Base-by-base conservation (phyloP, 2,797 vertebrate genomes). In the Pangasius krempfi region DNA sequence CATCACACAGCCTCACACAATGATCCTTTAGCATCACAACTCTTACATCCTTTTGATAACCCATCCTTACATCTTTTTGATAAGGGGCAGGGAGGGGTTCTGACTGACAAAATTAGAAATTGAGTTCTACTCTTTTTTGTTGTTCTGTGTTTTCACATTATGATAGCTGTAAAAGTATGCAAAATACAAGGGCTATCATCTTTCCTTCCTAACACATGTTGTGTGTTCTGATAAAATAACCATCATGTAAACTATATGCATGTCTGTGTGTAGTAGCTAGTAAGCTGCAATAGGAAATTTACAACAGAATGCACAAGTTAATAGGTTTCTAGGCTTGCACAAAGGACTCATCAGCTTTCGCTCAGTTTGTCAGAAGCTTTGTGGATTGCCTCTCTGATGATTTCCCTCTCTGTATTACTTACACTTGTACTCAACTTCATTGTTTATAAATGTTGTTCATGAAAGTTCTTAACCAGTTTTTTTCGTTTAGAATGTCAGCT, bases 211-310 rank as follows among this genome's bases (percentile, higher is more conserved):
- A 93, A 95, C 93, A 91, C 82, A 5, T 90, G 76, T 70, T 85
- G 88, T 91, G 86, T 90, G 85, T 92, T 87, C 88, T 91, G 87
- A 92, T 90, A 89, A 90, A 88, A 90, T 94, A 95, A 94, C 92
- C 90, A 76, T 80, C 80, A 92, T 86, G 90, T 84, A 60, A 92
- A 64, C 86, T 90, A 66, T 87, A 82, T 93, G 94, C 95, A 95
- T 95, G 95, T 72, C 78, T 85, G 79, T 56, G 70, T 91, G 47
- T 88, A 76, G 87, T 78, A 27, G n/a, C 82, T 80, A 66, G 70
- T 80, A 37, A 84, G 2, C 27, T 81, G 64, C 30, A 4, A 10
- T 62, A 2, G 12, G 44, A 79, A 40, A 70, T 76, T 82, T 56
- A 66, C 64, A 68, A 50, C 54, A 56, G n/a, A 84, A 50, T 79